Conservation (phyloP, 2,797 vertebrate species). For the Tamandua tetradactyla region DNA sequence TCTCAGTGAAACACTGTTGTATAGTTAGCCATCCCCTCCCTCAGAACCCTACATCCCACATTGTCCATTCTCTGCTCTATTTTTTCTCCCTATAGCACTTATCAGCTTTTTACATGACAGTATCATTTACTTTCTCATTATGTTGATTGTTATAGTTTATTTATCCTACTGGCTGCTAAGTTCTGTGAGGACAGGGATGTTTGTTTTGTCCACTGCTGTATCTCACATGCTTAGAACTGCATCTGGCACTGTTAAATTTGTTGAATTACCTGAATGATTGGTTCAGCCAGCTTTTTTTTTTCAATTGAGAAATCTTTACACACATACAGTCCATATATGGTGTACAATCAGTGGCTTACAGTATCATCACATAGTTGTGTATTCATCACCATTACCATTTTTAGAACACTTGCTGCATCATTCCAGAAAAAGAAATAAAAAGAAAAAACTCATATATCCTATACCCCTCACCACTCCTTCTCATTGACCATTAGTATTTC, state of each 20-base stretch:
- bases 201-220: not conserved
- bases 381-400: too few relatives aligned
- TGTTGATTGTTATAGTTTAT: not conserved
- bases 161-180: not conserved
- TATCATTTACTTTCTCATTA: not conserved
- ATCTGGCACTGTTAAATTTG: not conserved
- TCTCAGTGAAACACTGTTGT: not conserved
- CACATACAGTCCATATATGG: too few relatives aligned
- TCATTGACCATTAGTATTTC: too few relatives aligned
- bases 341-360: too few relatives aligned
- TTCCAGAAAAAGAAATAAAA: too few relatives aligned
- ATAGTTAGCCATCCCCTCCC: not conserved
- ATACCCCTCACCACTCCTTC: too few relatives aligned
- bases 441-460: too few relatives aligned
- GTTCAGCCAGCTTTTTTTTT: conserved; percentile 4
- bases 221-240: not conserved
- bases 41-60: not conserved
- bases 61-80: not conserved
- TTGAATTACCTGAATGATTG: conserved; percentile 39
- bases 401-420: too few relatives aligned
- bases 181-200: not conserved
- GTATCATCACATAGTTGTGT: too few relatives aligned
- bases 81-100: not conserved
- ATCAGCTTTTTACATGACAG: not conserved
- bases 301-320: too few relatives aligned